A percentile compares a stretch with the other conserved stretches of the same genome.
Conservation (phyloP, 1,140 invertebrate genomes). For the Meloidogyne chitwoodi region DNA sequence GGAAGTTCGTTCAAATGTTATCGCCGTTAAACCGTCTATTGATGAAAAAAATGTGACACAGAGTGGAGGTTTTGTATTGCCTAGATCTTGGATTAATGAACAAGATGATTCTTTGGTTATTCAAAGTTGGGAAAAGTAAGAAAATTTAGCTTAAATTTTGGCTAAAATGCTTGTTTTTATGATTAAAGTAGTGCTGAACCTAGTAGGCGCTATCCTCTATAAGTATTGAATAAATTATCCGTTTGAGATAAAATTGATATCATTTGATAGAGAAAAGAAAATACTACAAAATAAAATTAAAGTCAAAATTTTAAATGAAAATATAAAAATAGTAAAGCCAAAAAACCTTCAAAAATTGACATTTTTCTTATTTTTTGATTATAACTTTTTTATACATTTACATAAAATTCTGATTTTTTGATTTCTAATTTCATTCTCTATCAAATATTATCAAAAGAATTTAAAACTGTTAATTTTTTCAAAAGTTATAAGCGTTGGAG, state of each 20-base stretch:
- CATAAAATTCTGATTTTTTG: neutral
- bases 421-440: neutral
- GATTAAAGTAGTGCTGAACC: neutral
- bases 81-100: constrained; percentile 1
- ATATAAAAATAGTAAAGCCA: neutral
- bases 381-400: neutral
- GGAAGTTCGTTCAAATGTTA: neutral
- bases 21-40: neutral
- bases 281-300: neutral
- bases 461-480: neutral
- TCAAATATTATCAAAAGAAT: neutral
- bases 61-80: neutral
- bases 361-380: neutral
- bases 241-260: neutral
- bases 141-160: neutral
- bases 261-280: neutral
- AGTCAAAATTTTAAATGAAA: neutral
- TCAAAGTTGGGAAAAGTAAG: constrained; percentile 8
- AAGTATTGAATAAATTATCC: neutral
- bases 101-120: neutral
- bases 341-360: neutral
- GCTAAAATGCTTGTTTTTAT: neutral
- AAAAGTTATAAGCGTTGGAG: neutral
- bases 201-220: neutral
- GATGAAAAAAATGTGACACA: neutral